phyloP scores from a whole-genome alignment of 2,113 vertebrate genomes.

The Phycodurus eques region DNA sequence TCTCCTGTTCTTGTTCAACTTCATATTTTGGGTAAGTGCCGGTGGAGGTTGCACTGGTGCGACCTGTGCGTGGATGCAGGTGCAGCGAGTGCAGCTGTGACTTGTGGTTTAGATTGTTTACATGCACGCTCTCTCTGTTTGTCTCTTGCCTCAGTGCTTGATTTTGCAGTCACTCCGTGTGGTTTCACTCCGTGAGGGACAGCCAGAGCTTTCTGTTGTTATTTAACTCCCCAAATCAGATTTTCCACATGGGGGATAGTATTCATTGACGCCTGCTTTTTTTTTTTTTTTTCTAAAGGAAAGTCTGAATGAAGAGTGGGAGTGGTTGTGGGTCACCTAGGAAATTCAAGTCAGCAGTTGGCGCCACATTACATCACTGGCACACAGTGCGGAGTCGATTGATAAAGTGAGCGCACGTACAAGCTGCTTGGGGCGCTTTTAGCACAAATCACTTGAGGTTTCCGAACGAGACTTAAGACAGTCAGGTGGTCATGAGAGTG shows the following conservation, averaged over 20 bases:
- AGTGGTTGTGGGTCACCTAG: conserved; percentile 31
- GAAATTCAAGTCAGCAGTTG: conserved; percentile 43
- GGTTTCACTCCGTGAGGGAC: conserved; percentile 42
- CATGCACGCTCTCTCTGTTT: neutral
- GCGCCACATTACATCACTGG: conserved; percentile 16
- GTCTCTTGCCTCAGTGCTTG: neutral
- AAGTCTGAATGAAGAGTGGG: conserved; percentile 55
- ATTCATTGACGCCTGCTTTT: conserved; percentile 63
- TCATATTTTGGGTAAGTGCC: conserved; percentile 90
- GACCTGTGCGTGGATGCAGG: conserved; percentile 13
- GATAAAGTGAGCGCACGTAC: neutral
- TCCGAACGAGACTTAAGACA: conserved; percentile 1
- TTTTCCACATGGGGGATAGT: conserved; percentile 77
- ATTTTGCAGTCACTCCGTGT: neutral
- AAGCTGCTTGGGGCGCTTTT: neutral
- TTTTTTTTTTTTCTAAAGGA: conserved; percentile 51
- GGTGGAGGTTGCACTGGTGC: conserved; percentile 11
- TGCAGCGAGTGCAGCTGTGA: conserved; percentile 48
- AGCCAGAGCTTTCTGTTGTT: conserved; percentile 46
- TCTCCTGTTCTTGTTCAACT: conserved; percentile 90
- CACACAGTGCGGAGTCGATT: conserved; percentile 18
- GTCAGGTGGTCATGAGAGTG: conserved; percentile 48
- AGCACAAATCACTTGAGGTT: neutral
- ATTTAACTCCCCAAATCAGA: conserved; percentile 68
- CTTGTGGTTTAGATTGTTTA: neutral